Evolutionary conservation across 2,888 invertebrate species (phyloP), one percentile per base, ranked within the genome.

Genomic region (Clusia tigrina): DNA sequence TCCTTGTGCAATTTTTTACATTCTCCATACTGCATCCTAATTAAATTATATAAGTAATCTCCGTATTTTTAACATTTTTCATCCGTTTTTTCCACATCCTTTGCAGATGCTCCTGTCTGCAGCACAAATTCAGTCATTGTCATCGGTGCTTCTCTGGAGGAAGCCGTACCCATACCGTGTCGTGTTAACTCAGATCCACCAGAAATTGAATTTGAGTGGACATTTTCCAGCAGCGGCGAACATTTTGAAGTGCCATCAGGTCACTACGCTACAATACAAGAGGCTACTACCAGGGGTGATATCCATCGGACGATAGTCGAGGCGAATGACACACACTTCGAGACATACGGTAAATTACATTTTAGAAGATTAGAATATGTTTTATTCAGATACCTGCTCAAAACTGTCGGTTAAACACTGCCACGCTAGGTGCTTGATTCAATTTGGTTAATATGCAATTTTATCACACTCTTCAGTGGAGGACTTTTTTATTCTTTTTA

Each of bases 181-280:
- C 91, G 93, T 69, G 93, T 95, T 64, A 91, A 93, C 25, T 93
- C 95, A 26, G 94, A 94, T 84, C 95, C 95, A 0, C 89, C 89
- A 65, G 91, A 92, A 76, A 92, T 95, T 69, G 90, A 89, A 62
- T 95, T 95, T 83, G 89, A 91, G 74, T 95, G 95, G 95, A 92
- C 93, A 78, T 93, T 95, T 84, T 95, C 94, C 81, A 93, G 93
- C 80, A 93, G 93, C 74, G 94, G 94, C 15, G 94, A 94, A 79
- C 92, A 91, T 78, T 89, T 93, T 69, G 92, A 93, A 74, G 91
- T 92, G 1, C 89, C 91, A 2, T 90, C 92, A 2, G 88, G 82
- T 20, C 84, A 84, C 71, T 84, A 84, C 77, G 83, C 88, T n/a
- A 87, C 89, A 67, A 85, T 86, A 74, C 86, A 86, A 74, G 86